These are phyloP conservation scores for Muscicapa striata DNA, from an alignment of 2,797 vertebrate species.

Conservation along the genomic window DNA sequence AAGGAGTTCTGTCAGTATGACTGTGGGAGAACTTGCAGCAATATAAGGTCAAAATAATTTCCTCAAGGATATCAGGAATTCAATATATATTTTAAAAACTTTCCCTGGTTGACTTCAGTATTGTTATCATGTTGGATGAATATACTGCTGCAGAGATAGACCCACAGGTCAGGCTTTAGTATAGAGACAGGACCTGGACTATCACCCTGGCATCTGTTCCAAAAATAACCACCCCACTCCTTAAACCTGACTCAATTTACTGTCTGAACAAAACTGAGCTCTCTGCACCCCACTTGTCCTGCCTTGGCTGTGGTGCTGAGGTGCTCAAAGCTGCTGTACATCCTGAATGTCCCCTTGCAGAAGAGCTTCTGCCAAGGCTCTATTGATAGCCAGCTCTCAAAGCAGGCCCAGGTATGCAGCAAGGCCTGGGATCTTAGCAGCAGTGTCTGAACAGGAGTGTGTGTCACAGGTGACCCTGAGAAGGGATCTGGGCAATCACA, in stretches of 20 bases:
- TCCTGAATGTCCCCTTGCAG: slow-evolving; percentile 1
- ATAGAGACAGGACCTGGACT: background rate
- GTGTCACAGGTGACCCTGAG: background rate
- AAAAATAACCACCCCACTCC: background rate
- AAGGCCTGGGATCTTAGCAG: background rate
- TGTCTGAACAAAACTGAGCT: background rate
- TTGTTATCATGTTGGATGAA: slow-evolving; percentile 26
- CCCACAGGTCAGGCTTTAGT: background rate
- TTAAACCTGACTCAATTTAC: slow-evolving; percentile 38
- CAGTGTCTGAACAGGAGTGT: background rate
- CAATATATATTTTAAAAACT: slow-evolving; percentile 58
- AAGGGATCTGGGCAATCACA: background rate
- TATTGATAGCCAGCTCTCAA: background rate
- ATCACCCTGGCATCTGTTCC: background rate
- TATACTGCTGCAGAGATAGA: slow-evolving; percentile 19
- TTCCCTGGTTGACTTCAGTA: slow-evolving; percentile 16
- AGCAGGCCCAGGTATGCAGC: background rate
- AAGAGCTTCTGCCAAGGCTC: background rate
- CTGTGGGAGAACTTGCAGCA: slow-evolving; percentile 50
- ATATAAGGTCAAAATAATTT: slow-evolving; percentile 69
- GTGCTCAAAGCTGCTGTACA: background rate
- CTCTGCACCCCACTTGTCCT: background rate
- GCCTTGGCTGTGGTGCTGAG: background rate
- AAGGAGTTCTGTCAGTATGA: slow-evolving; percentile 53
- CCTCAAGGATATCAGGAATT: slow-evolving; percentile 58